Evolutionary conservation across 2,888 invertebrate species (phyloP), one percentile per base, ranked within the genome.

Genomic region (Perizoma affinitatum): DNA sequence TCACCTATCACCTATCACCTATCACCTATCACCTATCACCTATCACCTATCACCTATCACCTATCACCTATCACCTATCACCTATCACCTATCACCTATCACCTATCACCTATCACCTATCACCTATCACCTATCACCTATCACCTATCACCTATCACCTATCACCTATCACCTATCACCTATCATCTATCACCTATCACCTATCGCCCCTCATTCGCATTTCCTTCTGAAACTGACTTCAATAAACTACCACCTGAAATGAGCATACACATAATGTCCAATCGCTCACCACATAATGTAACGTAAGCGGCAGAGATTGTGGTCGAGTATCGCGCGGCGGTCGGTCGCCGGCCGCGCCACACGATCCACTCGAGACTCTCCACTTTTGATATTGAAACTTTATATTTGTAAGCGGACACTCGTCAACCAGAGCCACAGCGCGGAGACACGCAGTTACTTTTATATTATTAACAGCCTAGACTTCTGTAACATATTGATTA

Each of bases 361-460:
- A n/a, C 54, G 65, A 50, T 52, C 52, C 61, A 72, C 70, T 69
- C 70, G 65, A 69, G 73, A 69, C 70, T 73, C 73, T 75, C 70
- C 69, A 74, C 73, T 72, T 74, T 76, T 75, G 74, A 75, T 74
- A 76, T 76, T 72, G 73, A 72, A 74, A 74, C 72, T 76, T 74
- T 76, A 76, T 74, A 74, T 72, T 71, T 72, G 72, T 70, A 65
- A 67, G 68, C 69, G 63, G 62, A 61, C 64, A 67, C 64, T 67
- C 64, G 62, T 57, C 63, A 58, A 65, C 63, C 55, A 45, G 47
- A 9, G 57, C 45, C 65, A 50, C 61, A 59, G 63, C 9, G 44
- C 42, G 44, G 5, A 10, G 46, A 47, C 8, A 8, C 7, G 38
- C 7, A 38, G 38, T 38, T 9, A n/a, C 9, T 47, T 4, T 33